Conservation (phyloP, 2,888 invertebrate species). For the Tenthredo notha region DNA sequence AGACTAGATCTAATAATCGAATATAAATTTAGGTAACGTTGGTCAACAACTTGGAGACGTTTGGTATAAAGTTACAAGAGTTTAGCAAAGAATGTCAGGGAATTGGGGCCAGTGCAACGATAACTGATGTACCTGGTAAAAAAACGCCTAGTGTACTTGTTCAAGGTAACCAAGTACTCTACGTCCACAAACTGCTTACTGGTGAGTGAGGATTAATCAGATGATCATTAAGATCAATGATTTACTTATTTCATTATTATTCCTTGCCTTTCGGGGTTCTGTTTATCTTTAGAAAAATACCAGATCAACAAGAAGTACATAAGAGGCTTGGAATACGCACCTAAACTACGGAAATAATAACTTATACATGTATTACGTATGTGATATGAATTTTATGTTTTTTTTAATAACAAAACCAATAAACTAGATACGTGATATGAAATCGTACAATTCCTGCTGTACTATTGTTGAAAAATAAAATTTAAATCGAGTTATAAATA, state of each 20-base stretch:
- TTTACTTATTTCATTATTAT: constrained; percentile 63
- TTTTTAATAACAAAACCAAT: neutral
- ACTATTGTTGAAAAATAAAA: neutral
- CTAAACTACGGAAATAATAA: constrained; percentile 83
- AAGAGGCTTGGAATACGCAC: constrained; percentile 87
- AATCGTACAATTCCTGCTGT: neutral
- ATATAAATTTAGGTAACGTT: constrained; percentile 86
- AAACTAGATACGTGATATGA: neutral
- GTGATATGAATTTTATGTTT: neutral
- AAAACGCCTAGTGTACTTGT: constrained; percentile 89
- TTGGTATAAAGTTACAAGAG: constrained; percentile 89
- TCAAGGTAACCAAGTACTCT: constrained; percentile 93
- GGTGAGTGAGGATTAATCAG: constrained; percentile 71
- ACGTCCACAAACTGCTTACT: constrained; percentile 80
- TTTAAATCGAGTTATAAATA: neutral
- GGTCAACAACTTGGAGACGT: constrained; percentile 93
- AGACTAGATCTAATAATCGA: neutral
- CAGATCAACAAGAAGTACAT: constrained; percentile 88
- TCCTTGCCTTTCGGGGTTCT: neutral
- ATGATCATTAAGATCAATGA: constrained; percentile 4
- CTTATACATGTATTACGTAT: neutral
- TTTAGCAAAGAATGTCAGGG: constrained; percentile 92
- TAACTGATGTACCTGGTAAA: constrained; percentile 87
- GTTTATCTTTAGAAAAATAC: constrained; percentile 85
- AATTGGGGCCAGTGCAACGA: constrained; percentile 92